Conservation (phyloP, 2,113 vertebrate genomes). For the Lepus europaeus region DNA sequence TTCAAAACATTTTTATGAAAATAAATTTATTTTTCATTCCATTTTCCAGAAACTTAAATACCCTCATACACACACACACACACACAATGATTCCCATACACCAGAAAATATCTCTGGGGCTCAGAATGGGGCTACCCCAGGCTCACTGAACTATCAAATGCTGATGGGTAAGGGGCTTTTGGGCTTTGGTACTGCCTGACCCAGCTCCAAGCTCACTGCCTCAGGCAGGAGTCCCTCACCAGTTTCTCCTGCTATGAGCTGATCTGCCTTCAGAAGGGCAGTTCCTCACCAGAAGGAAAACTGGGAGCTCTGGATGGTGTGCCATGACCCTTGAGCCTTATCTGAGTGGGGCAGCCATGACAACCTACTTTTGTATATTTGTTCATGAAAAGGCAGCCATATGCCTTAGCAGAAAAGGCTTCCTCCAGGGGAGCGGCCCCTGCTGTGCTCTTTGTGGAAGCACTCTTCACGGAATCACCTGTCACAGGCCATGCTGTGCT, state of each 20-base stretch:
- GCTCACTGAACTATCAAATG: background rate
- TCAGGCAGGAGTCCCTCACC: fast-evolving
- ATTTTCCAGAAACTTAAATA: too few species aligned
- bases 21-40: too few species aligned
- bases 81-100: background rate
- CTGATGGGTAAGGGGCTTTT: background rate
- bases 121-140: background rate
- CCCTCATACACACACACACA: too few species aligned
- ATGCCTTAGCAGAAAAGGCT: background rate
- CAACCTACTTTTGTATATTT: background rate
- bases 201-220: fast-evolving
- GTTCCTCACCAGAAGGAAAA: background rate
- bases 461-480: background rate
- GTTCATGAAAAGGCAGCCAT: background rate
- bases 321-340: background rate
- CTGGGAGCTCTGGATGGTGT: background rate
- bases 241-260: fast-evolving
- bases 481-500: background rate
- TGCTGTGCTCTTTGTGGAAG: background rate
- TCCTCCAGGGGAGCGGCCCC: background rate
- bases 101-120: background rate
- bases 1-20: too few species aligned
- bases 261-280: background rate
- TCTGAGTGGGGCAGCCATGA: background rate
- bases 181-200: fast-evolving